A percentile compares a stretch with the other conserved stretches of the same genome.
Evolutionary conservation across 2,888 invertebrate genomes (phyloP).

Genomic region (Sesamia inferens): DNA sequence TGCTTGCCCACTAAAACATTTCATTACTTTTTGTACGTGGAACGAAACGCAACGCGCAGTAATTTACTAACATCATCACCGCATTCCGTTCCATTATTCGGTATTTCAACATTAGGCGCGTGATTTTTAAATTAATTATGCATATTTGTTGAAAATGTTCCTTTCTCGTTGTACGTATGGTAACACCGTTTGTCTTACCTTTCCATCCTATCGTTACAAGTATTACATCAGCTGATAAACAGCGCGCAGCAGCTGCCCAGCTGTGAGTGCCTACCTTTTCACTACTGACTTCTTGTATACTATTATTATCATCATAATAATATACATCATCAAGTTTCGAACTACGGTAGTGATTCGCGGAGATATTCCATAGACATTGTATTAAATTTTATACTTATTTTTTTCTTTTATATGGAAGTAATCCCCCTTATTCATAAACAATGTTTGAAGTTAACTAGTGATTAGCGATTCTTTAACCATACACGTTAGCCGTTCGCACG

Average conservation of each 20-base stretch:
- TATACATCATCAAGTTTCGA: no score
- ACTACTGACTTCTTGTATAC: no score
- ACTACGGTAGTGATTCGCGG: no score
- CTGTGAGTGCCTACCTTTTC: constrained; percentile 1
- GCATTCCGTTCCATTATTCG: constrained; percentile 69
- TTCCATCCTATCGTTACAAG: neutral
- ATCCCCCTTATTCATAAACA: no score
- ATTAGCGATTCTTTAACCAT: no score
- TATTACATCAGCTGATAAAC: neutral
- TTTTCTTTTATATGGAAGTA: no score
- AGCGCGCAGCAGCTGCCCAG: neutral
- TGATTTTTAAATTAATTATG: constrained; percentile 17
- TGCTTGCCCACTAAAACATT: constrained; percentile 42
- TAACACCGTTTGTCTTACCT: neutral
- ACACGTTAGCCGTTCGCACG: no score
- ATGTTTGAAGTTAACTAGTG: no score
- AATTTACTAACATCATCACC: constrained; percentile 61
- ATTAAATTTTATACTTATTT: no score
- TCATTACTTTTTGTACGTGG: constrained; percentile 59
- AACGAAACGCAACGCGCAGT: constrained; percentile 52
- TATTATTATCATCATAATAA: no score
- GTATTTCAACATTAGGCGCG: constrained; percentile 48
- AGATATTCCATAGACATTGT: no score
- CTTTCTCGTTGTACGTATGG: neutral
- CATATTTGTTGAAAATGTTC: neutral